A percentile compares a stretch with the other conserved stretches of the same genome.
Conservation (phyloP, 2,797 vertebrate species). For the Parauchenoglanis punctatus region DNA sequence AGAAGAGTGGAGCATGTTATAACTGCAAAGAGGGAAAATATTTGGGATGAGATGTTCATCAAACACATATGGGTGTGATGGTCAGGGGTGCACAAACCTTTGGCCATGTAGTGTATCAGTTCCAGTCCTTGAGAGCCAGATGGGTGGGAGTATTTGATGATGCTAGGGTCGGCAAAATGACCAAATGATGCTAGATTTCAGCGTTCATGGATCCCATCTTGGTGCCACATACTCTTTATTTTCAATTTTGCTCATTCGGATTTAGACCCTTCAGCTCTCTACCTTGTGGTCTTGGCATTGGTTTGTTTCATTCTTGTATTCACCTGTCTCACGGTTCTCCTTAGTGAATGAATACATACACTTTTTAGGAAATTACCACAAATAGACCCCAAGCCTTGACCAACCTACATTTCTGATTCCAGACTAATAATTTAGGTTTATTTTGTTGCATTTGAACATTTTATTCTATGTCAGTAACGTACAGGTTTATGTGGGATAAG, state of each 20-base stretch:
- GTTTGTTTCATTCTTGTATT: neutral
- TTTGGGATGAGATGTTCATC: neutral
- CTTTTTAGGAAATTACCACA: neutral
- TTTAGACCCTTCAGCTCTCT: neutral
- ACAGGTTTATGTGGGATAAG: neutral
- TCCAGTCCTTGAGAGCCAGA: neutral
- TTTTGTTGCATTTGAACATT: neutral
- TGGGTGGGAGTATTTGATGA: neutral
- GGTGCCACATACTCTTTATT: neutral
- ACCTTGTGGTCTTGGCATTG: too few species aligned
- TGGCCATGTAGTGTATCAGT: neutral
- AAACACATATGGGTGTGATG: neutral
- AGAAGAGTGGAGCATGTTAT: neutral
- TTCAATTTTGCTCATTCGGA: neutral
- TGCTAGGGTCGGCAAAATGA: neutral
- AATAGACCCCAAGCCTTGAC: neutral
- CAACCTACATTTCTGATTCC: neutral
- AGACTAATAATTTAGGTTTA: neutral
- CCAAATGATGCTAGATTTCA: neutral
- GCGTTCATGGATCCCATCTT: neutral
- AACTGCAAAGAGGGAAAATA: neutral
- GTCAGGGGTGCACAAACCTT: neutral
- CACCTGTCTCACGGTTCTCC: neutral
- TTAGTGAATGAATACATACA: neutral
- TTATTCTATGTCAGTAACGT: neutral